Evolutionary conservation across 2,888 invertebrate species (phyloP).

Genomic region (Athalia rosae): DNA sequence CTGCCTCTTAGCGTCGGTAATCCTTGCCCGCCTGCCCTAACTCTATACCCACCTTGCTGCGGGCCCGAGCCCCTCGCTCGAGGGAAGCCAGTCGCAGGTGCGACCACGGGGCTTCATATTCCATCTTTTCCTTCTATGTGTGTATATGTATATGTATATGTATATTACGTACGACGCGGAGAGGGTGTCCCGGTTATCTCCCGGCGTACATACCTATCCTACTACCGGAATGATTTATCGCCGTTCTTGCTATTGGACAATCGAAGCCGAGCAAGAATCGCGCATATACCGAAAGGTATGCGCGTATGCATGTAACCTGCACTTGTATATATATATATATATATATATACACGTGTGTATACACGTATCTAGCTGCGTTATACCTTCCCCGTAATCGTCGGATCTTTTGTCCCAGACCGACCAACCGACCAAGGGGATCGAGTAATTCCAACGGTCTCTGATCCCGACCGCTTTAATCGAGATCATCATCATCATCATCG

Average conservation of each 20-base stretch:
- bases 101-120: slow-evolving; percentile 65
- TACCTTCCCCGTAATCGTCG: slow-evolving; percentile 6
- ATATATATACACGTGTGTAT: background rate
- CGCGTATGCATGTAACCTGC: no score
- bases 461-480: background rate
- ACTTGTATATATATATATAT: no score
- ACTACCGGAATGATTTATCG: slow-evolving; percentile 27
- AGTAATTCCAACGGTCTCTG: slow-evolving; percentile 17
- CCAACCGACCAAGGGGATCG: slow-evolving; percentile 13
- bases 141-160: no score
- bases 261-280: background rate
- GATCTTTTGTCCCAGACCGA: slow-evolving; percentile 25
- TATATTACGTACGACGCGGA: slow-evolving; percentile 45
- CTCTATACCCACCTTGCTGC: slow-evolving; percentile 51
- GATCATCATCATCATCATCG: background rate
- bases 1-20: slow-evolving; percentile 70
- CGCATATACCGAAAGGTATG: no score
- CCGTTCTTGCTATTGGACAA: slow-evolving; percentile 19
- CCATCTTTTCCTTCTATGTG: slow-evolving; percentile 64
- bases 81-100: slow-evolving; percentile 72
- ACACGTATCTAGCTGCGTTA: slow-evolving; percentile 10
- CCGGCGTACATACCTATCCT: background rate
- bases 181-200: slow-evolving; percentile 22
- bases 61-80: slow-evolving; percentile 57
- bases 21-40: slow-evolving; percentile 70